These are phyloP conservation scores for Anoplius nigerrimus DNA, from an alignment of 2,888 invertebrate species.

Conservation along the genomic window DNA sequence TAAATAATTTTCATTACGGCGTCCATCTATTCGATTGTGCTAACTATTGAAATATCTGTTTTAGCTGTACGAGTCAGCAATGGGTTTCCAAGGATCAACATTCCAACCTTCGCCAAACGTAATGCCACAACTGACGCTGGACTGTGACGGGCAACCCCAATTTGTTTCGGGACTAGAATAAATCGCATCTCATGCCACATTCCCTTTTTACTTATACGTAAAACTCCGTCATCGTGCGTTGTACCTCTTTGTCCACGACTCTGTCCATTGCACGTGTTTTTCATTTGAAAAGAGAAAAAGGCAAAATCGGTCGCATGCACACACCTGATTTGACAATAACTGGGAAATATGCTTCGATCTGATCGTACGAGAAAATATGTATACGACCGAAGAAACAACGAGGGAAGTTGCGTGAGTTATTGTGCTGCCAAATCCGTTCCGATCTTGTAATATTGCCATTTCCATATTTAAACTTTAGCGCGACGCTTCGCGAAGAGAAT, in stretches of 20 bases:
- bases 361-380: slow-evolving; percentile 4
- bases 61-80: slow-evolving; percentile 80
- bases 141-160: slow-evolving; percentile 79
- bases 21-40: not conserved
- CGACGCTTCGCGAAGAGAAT: slow-evolving; percentile 36
- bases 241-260: slow-evolving; percentile 59
- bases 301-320: slow-evolving; percentile 57
- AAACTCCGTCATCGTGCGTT: slow-evolving; percentile 55
- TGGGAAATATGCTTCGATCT: slow-evolving; percentile 46
- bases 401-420: slow-evolving; percentile 19
- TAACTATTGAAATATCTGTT: not conserved
- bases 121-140: slow-evolving; percentile 76
- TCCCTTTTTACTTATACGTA: slow-evolving; percentile 57
- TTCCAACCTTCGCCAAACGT: slow-evolving; percentile 73
- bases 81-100: slow-evolving; percentile 79
- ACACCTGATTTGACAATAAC: slow-evolving; percentile 73
- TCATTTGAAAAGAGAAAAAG: not conserved
- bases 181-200: slow-evolving; percentile 49
- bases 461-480: slow-evolving; percentile 40
- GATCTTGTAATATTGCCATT: slow-evolving; percentile 36
- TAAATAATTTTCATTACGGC: slow-evolving; percentile 6
- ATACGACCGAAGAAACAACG: slow-evolving; percentile 37
- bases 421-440: slow-evolving; percentile 29
- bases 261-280: slow-evolving; percentile 52
- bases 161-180: slow-evolving; percentile 80